Conservation (phyloP, 2,797 vertebrate species). For the Pyrocephalus nanus region DNA sequence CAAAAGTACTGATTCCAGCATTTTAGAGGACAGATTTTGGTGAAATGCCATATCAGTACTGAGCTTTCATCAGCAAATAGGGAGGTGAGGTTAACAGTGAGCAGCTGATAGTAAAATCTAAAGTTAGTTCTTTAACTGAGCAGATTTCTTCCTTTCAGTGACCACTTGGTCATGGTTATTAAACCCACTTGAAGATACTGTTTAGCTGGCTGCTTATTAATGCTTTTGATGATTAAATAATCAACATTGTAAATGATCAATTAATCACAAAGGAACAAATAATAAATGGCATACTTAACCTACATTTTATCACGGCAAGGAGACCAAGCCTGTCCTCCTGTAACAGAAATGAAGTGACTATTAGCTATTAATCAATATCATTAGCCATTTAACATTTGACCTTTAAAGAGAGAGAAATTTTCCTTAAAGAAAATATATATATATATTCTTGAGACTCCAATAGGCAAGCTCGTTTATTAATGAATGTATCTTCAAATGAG, state of each 20-base stretch:
- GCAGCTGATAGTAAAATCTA: background rate
- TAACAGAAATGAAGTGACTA: conserved; percentile 36
- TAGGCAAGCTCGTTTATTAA: background rate
- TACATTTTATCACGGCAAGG: conserved; percentile 30
- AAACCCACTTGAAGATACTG: background rate
- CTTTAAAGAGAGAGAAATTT: conserved; percentile 14
- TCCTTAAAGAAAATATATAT: background rate
- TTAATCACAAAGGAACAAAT: conserved; percentile 46
- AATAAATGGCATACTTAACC: conserved; percentile 42
- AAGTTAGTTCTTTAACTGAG: background rate
- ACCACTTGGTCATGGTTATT: background rate
- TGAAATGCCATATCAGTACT: background rate
- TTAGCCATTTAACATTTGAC: conserved; percentile 30
- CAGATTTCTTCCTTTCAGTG: background rate
- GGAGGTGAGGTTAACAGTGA: background rate
- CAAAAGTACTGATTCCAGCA: background rate
- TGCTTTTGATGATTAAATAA: conserved; percentile 48
- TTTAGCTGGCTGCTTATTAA: conserved; percentile 43
- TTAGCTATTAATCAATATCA: conserved; percentile 15
- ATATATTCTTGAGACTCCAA: background rate
- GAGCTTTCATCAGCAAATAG: background rate
- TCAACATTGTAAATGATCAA: conserved; percentile 47
- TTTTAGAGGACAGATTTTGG: background rate
- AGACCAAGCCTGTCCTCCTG: conserved; percentile 28
- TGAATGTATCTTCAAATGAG: background rate